A percentile compares a stretch with the other conserved stretches of the same genome.
Conservation (phyloP, 2,797 vertebrate species). For the Epinephelus coioides region DNA sequence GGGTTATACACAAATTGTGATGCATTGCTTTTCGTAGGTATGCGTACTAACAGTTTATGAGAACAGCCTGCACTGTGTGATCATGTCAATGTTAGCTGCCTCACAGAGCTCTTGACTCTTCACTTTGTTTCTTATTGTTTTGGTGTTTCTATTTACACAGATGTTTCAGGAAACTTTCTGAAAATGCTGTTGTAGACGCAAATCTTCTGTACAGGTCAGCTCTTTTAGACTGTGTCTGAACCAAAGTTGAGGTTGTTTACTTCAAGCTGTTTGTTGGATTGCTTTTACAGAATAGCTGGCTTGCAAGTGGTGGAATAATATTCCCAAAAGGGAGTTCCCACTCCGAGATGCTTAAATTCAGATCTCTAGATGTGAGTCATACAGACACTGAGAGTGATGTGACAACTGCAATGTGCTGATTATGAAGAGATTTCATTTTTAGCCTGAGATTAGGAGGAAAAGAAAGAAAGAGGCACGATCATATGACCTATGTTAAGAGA, state of each 20-base stretch:
- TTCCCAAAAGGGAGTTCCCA: slow-evolving; percentile 41
- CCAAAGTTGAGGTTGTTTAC: slow-evolving; percentile 18
- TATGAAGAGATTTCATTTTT: slow-evolving; percentile 40
- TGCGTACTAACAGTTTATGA: too few species aligned
- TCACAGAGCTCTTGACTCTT: too few species aligned
- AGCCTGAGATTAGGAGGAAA: slow-evolving; percentile 22
- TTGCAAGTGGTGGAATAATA: slow-evolving; percentile 39
- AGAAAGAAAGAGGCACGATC: slow-evolving; percentile 19
- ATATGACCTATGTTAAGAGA: slow-evolving; percentile 21
- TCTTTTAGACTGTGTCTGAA: neutral
- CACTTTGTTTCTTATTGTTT: neutral
- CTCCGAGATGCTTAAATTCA: slow-evolving; percentile 17
- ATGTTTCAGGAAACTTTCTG: neutral
- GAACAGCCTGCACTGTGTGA: too few species aligned
- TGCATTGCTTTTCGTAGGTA: too few species aligned
- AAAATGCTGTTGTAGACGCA: neutral
- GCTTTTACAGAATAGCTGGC: slow-evolving; percentile 21
- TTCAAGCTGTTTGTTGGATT: slow-evolving; percentile 29
- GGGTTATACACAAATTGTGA: too few species aligned
- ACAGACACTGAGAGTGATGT: slow-evolving; percentile 13
- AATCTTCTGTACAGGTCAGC: neutral
- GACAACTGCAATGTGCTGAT: slow-evolving; percentile 27
- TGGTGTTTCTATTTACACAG: neutral
- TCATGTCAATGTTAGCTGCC: neutral
- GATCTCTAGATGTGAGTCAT: slow-evolving; percentile 37